Evolutionary conservation across 2,888 invertebrate species (phyloP), one percentile per base, ranked within the genome.

Genomic region (Sussaba pulchella): DNA sequence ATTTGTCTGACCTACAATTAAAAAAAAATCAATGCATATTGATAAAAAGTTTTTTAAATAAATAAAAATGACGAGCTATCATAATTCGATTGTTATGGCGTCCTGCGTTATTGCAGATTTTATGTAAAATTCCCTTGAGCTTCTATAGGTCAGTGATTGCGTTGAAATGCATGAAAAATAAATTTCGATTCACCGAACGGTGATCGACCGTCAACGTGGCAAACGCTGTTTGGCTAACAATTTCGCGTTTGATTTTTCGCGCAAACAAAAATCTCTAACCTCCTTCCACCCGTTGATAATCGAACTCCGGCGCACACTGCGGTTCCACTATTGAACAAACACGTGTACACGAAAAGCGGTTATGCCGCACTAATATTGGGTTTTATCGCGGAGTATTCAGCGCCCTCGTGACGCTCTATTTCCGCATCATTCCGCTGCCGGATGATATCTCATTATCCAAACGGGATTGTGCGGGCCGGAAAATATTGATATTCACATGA

Each of bases 381-480:
- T 73, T 78, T 72, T 67, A 73, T 41, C 43, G 26, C 52, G 36
- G n/a, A 24, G 24, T 67, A 66, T 72, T 59, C 50, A 61, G 41
- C 14, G 9, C 41, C 6, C 39, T 26, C 4, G 24, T 59, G 52
- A 41, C n/a, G 36, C 2, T 43, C 52, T 1, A 50, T 45, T 39
- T 57, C 10, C 64, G 21, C 47, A 45, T 76, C 45, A 71, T 54
- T 41, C 36, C 21, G 45, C 21, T 61, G 61, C 50, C 67, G 52
- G 61, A 12, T 45, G 61, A 72, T 71, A 64, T 57, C 43, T 10
- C 17, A 66, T 78, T 78, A 72, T 78, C 59, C 47, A 72, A n/a
- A 66, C 31, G 12, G 3, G 2, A 41, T 43, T 21, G 17, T 1
- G 10, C 19, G 2, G 2, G 3, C 1, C 47, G 47, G 14, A 19